Percentiles rank a stretch among this genome's conserved stretches.
phyloP scores from a whole-genome alignment of 2,888 invertebrate genomes.

The Conchocele bisecta region DNA sequence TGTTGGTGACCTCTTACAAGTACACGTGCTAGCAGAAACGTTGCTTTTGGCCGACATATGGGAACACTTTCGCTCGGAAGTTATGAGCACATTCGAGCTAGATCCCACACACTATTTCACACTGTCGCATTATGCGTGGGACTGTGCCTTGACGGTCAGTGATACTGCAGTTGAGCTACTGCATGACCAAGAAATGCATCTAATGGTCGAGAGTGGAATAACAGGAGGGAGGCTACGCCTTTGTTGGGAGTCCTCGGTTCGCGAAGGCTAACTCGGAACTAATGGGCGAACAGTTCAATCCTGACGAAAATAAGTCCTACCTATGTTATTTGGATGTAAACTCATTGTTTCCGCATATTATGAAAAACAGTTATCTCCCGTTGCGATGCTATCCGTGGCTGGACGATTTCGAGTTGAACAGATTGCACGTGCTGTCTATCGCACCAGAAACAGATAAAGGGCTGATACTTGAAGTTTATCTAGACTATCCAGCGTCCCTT shows the following conservation, averaged over 20 bases:
- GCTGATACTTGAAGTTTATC: slow-evolving; percentile 1
- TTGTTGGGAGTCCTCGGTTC: background rate
- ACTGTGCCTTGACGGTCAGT: slow-evolving; percentile 5
- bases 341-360: background rate
- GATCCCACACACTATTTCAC: slow-evolving; percentile 6
- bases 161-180: slow-evolving; percentile 3
- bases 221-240: slow-evolving; percentile 2
- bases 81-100: background rate
- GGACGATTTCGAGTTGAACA: background rate
- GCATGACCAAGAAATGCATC: slow-evolving; percentile 9
- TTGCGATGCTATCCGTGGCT: background rate
- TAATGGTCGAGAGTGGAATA: background rate
- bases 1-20: too few species aligned
- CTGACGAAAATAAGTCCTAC: background rate
- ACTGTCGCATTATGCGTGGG: slow-evolving; percentile 3
- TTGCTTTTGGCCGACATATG: background rate
- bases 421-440: background rate
- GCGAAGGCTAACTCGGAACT: background rate
- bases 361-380: background rate
- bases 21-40: too few species aligned
- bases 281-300: background rate
- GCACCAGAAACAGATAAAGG: slow-evolving; percentile 4
- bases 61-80: background rate
- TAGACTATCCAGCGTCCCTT: background rate
- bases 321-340: slow-evolving; percentile 7